These are phyloP conservation scores for Corythaixoides concolor DNA, from an alignment of 2,113 vertebrate species.

Conservation along the genomic window DNA sequence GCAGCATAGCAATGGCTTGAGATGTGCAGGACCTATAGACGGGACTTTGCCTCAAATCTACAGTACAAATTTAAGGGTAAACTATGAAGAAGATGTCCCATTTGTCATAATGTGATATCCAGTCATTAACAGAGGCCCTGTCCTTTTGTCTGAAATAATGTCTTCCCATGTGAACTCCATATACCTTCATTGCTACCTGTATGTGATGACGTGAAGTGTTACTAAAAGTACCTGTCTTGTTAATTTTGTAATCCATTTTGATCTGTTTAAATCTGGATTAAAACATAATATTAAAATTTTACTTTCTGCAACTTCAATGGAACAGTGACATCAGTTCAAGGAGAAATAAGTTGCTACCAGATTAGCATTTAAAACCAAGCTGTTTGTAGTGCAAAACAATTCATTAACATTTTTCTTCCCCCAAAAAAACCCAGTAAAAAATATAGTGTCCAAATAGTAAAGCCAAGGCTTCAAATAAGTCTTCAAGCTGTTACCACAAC, in stretches of 20 bases:
- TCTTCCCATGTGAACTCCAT: constrained; percentile 46
- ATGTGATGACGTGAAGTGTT: constrained; percentile 52
- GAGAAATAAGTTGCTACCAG: background rate
- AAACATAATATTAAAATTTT: background rate
- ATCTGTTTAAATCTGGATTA: background rate
- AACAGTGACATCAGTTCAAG: background rate
- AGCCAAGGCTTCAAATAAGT: background rate
- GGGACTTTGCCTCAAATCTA: constrained; percentile 81
- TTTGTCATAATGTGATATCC: constrained; percentile 63
- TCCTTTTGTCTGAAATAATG: constrained; percentile 56
- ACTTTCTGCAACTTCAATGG: background rate
- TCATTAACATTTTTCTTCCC: background rate
- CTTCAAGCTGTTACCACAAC: background rate
- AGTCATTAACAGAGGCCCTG: constrained; percentile 57
- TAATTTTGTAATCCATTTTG: background rate
- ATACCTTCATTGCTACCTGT: constrained; percentile 51
- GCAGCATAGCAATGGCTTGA: constrained; percentile 76
- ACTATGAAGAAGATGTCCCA: constrained; percentile 63
- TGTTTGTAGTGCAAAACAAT: background rate
- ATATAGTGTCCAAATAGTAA: background rate
- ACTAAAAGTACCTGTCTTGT: background rate
- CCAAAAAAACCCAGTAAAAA: background rate
- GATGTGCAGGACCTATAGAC: constrained; percentile 70
- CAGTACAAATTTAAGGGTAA: constrained; percentile 82
- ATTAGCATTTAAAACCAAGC: background rate